Conservation (phyloP, 2,797 vertebrate genomes). For the Muscicapa comitata region DNA sequence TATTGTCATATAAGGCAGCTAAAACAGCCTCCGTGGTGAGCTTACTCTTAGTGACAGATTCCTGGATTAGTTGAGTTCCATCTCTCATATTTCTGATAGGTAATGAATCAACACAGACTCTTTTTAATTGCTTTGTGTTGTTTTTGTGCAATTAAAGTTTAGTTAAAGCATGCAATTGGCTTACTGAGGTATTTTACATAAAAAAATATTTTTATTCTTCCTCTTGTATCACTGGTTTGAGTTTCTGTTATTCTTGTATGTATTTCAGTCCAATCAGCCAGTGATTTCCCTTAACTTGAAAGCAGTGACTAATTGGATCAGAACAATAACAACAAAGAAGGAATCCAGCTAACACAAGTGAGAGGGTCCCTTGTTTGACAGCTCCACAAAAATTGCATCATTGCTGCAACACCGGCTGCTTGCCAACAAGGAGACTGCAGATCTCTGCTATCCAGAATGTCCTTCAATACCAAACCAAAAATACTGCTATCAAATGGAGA, state of each 20-base stretch:
- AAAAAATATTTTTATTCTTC: neutral
- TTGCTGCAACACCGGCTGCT: constrained; percentile 19
- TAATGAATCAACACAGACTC: neutral
- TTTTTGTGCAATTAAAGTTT: neutral
- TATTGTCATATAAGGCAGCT: neutral
- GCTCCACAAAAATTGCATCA: constrained; percentile 37
- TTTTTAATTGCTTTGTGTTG: neutral
- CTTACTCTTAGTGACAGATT: neutral
- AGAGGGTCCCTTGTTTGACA: constrained; percentile 56
- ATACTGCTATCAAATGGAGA: neutral
- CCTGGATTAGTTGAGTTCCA: neutral
- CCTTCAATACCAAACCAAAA: neutral
- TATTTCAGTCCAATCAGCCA: neutral
- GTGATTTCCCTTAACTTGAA: neutral
- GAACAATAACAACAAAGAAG: constrained; percentile 39
- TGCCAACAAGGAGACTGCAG: neutral
- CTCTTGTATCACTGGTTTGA: neutral
- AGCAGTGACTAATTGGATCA: constrained; percentile 37
- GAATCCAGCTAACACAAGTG: constrained; percentile 5
- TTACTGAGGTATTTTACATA: neutral
- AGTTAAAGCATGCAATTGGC: neutral
- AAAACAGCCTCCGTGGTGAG: neutral
- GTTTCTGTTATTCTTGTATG: neutral
- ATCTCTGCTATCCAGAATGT: neutral
- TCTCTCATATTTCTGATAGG: neutral